Conservation (phyloP, 2,888 invertebrate species). For the Tenthredo distinguenda region DNA sequence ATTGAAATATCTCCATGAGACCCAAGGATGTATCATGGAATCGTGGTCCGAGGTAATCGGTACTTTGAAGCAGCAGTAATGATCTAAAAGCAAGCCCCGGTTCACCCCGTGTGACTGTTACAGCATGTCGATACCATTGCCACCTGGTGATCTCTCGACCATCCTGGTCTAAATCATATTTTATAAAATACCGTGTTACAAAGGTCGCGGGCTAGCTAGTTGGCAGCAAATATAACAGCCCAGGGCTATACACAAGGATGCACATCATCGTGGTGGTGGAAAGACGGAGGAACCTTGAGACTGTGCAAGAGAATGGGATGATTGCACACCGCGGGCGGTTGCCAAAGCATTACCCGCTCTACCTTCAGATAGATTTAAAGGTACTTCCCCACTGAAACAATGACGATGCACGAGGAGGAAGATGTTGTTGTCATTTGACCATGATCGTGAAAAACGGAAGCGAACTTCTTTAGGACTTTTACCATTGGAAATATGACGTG, state of each 20-base stretch:
- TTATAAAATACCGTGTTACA: constrained; percentile 61
- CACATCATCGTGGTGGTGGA: constrained; percentile 52
- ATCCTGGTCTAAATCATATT: constrained; percentile 72
- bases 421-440: neutral
- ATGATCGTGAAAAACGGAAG: neutral
- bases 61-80: neutral
- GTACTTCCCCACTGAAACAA: constrained; percentile 30
- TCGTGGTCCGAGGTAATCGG: neutral
- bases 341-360: constrained; percentile 58
- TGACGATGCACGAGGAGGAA: neutral
- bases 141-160: constrained; percentile 69
- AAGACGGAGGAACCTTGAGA: constrained; percentile 51
- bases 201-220: constrained; percentile 16
- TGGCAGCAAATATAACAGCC: neutral
- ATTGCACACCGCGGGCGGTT: constrained; percentile 69
- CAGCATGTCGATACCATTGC: constrained; percentile 58
- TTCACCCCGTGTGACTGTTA: constrained; percentile 35
- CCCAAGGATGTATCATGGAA: neutral
- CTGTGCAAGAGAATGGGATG: constrained; percentile 64
- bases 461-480: neutral
- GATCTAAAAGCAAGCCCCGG: neutral
- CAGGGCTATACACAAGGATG: constrained; percentile 57
- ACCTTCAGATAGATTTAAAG: constrained; percentile 28
- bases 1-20: neutral
- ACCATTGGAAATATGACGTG: neutral